phyloP scores from a whole-genome alignment of 2,888 invertebrate species.

The Callinectes sapidus region DNA sequence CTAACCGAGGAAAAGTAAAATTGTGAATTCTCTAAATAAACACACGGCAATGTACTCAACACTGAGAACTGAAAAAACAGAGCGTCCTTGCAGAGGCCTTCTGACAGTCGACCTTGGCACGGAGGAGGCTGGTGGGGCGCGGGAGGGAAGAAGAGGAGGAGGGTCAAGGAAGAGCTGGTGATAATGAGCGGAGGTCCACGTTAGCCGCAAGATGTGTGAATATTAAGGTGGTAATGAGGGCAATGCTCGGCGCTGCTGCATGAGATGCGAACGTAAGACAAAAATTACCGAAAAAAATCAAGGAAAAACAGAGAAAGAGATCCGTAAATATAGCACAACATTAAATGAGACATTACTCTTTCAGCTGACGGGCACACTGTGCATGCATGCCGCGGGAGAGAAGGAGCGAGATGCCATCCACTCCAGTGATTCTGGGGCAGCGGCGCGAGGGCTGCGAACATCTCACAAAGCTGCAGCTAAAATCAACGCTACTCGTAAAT shows the following conservation, averaged over 20 bases:
- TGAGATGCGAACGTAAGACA: not conserved
- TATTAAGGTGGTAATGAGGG: conserved; percentile 31
- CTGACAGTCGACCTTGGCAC: not conserved
- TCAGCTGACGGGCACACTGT: not conserved
- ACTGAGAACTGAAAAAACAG: not conserved
- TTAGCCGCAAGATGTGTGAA: conserved; percentile 24
- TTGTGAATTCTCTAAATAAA: not conserved
- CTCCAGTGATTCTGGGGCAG: not conserved
- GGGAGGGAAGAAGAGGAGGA: not conserved
- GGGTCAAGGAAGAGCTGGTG: not conserved
- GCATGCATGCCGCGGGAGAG: not conserved
- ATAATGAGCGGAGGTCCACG: not conserved
- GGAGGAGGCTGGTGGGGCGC: not conserved
- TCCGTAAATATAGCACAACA: not conserved
- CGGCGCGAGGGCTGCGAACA: not conserved
- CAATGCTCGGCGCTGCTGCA: not conserved
- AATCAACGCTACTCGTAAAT: conserved; percentile 15
- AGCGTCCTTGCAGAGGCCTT: not conserved
- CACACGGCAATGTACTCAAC: not conserved
- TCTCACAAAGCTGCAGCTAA: conserved; percentile 26
- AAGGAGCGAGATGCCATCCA: not conserved
- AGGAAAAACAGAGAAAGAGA: not conserved
- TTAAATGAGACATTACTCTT: not conserved
- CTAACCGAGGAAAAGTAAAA: not conserved
- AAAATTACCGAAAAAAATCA: not conserved